Base-by-base conservation (phyloP, 2,797 vertebrate genomes). In the Mus minutoides region DNA sequence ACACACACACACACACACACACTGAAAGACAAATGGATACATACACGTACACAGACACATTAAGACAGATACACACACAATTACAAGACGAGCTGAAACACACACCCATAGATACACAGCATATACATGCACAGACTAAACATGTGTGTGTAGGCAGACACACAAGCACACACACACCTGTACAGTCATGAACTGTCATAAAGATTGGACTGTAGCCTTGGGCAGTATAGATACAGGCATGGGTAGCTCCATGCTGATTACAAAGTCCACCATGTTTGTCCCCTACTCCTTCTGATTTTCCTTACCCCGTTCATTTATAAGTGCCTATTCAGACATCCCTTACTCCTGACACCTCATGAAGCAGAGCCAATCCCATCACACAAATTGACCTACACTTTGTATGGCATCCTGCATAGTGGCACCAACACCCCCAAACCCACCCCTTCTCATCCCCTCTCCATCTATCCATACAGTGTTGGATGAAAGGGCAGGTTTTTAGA, bases 401-500 rank as follows among this genome's bases (percentile, higher is more conserved):
- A 5, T 2, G 31, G 6, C 54, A 24, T 7, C 34, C 54, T 14
- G 79, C 3, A 0, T 4, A 2, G 0, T 8, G 16, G 24, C 6
- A 24, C 40, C 13, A 7, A 11, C 16, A 10, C 8, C 10, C 5
- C n/a, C 37, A 34, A n/a, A 69, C 64, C 34, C 6, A 14, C n/a
- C 37, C 37, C 37, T 40, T 43, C 40, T 11, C 22, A 13, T 43
- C 29, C 37, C 22, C 62, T 37, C 6, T 12, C n/a, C 52, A 34
- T 58, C 46, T 54, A 31, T 87, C 54, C 26, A 9, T 46, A 71
- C 43, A 29, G 52, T 9, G 19, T 75, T 76, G 49, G n/a, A 52
- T 73, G 9, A 71, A 73, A 54, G 49, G 34, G 2, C 17, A 16
- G 49, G n/a, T 14, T 87, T 71, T n/a, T 26, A 71, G 64, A n/a